These are phyloP conservation scores for Eudemis profundana DNA, from an alignment of 2,888 invertebrate species.

Conservation along the genomic window DNA sequence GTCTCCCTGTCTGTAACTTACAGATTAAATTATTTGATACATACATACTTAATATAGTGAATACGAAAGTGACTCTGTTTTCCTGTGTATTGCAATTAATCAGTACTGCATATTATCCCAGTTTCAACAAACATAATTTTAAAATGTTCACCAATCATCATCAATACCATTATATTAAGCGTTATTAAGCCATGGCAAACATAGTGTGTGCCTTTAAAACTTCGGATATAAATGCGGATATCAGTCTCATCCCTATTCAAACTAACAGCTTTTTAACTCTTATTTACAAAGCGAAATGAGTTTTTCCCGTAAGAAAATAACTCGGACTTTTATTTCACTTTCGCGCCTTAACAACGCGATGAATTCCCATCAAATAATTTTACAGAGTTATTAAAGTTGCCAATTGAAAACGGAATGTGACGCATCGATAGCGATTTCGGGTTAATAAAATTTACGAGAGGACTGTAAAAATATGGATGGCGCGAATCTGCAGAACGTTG, in stretches of 20 bases:
- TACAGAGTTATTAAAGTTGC: conserved; percentile 21
- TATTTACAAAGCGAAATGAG: conserved; percentile 30
- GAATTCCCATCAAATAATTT: not conserved
- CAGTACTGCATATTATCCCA: too few relatives aligned
- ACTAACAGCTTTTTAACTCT: conserved; percentile 5
- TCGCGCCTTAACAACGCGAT: not conserved
- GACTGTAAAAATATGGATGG: conserved; percentile 38
- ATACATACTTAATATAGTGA: too few relatives aligned
- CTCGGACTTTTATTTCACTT: conserved; percentile 20
- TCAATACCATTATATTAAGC: too few relatives aligned
- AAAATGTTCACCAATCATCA: too few relatives aligned
- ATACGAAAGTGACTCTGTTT: too few relatives aligned
- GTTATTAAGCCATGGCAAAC: too few relatives aligned
- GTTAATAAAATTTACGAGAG: conserved; percentile 24
- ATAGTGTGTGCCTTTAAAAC: too few relatives aligned
- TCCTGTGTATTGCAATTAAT: too few relatives aligned
- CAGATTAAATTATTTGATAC: too few relatives aligned
- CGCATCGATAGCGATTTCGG: conserved; percentile 28
- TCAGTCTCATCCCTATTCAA: not conserved
- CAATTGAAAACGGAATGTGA: conserved; percentile 24
- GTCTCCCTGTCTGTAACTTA: too few relatives aligned
- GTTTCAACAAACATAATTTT: too few relatives aligned
- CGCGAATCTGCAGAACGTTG: conserved; percentile 34
- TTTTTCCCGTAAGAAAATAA: conserved; percentile 15
- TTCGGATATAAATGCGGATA: not conserved